A percentile compares a stretch with the other conserved stretches of the same genome.
These are phyloP conservation scores for Acanthosepion pharaonis DNA, from an alignment of 2,888 invertebrate genomes.

Conservation along the genomic window DNA sequence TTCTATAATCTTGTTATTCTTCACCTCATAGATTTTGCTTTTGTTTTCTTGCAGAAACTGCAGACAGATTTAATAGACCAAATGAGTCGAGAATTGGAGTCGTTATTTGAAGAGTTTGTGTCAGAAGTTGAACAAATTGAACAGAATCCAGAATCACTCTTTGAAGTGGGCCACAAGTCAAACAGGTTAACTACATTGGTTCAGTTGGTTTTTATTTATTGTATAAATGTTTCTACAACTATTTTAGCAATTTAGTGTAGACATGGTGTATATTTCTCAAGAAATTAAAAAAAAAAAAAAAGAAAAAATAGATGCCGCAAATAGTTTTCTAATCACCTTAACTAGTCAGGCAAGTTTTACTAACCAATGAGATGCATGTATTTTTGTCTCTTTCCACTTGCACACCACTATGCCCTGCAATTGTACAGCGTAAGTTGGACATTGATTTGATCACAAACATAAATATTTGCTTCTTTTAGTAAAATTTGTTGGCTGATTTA, in stretches of 20 bases:
- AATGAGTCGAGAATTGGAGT: conserved; percentile 66
- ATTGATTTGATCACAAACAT: too few species aligned
- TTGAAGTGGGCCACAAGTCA: conserved; percentile 10
- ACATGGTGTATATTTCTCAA: not conserved
- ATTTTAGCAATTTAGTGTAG: not conserved
- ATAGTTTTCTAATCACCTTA: too few species aligned
- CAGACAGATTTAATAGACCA: conserved; percentile 60
- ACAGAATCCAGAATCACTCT: conserved; percentile 50
- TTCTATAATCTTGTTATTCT: not conserved
- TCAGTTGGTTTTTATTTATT: not conserved
- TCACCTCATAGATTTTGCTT: not conserved
- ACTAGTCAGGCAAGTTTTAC: too few species aligned
- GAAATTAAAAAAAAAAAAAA: too few species aligned
- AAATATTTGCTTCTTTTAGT: too few species aligned
- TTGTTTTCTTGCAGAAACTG: conserved; percentile 58
- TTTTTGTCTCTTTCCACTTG: too few species aligned
- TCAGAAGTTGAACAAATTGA: conserved; percentile 72
- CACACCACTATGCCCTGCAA: too few species aligned
- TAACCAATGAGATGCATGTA: too few species aligned
- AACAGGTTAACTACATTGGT: not conserved
- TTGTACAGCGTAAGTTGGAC: too few species aligned
- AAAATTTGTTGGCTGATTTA: too few species aligned
- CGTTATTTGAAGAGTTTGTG: conserved; percentile 73
- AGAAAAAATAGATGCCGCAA: too few species aligned
- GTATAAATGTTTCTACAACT: not conserved